phyloP scores from a whole-genome alignment of 2,888 invertebrate species.

The Polylopha cassiicola region DNA sequence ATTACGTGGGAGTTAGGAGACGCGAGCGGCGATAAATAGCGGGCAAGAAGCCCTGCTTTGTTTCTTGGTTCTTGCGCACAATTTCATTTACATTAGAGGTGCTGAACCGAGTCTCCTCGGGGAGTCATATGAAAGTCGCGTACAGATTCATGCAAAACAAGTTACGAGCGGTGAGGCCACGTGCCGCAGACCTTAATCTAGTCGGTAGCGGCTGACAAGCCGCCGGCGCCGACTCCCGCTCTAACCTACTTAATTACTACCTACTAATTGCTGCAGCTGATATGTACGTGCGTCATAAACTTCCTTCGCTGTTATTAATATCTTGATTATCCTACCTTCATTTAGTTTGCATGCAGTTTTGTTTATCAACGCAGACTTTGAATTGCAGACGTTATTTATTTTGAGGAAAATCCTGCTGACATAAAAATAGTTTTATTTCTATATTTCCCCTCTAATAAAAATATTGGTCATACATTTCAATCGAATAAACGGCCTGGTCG shows the following conservation, averaged over 20 bases:
- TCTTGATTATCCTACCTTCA: conserved; percentile 45
- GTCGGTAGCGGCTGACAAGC: conserved; percentile 49
- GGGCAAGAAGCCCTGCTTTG: conserved; percentile 67
- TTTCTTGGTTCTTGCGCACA: conserved; percentile 74
- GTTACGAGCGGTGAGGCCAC: conserved; percentile 63
- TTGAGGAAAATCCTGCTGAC: too few relatives aligned
- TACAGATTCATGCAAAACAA: conserved; percentile 71
- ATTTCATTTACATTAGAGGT: conserved; percentile 76
- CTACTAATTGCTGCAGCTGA: conserved; percentile 66
- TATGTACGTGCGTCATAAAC: conserved; percentile 60
- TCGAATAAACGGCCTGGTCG: conserved; percentile 43
- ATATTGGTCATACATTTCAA: conserved; percentile 51
- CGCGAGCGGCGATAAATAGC: conserved; percentile 70
- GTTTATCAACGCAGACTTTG: conserved; percentile 4
- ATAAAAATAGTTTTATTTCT: conserved; percentile 54
- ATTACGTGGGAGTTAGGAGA: conserved; percentile 71
- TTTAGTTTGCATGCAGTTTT: conserved; percentile 31
- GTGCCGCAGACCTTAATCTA: conserved; percentile 65
- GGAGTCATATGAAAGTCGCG: conserved; percentile 67
- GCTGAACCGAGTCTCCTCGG: conserved; percentile 61
- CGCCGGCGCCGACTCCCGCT: conserved; percentile 42
- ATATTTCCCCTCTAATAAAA: conserved; percentile 42
- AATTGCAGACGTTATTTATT: conserved; percentile 4
- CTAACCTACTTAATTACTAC: conserved; percentile 67
- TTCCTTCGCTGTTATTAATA: conserved; percentile 55